Base-by-base conservation (phyloP, 2,797 vertebrate genomes). In the Nothura maculosa region DNA sequence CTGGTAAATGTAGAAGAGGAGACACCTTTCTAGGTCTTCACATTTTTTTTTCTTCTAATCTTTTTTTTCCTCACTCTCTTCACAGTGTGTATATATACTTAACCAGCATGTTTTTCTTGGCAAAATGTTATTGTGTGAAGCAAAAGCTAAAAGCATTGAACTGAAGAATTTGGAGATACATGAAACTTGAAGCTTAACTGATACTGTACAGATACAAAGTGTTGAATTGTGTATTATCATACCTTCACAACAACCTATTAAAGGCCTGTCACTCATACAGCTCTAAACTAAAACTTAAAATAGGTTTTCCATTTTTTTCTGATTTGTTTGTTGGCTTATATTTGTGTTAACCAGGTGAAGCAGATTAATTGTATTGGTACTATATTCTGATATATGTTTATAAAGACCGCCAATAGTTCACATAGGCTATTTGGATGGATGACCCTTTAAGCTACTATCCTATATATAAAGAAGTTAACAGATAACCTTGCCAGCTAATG, bases 11-110 rank as follows among this genome's bases (percentile, higher is more conserved):
- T 58, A 73, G 77, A 12, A 86, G 25, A 45, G 2, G 9, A 85
- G 47, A 64, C 15, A 27, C 3, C 1, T 72, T 92, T 78, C 74
- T 66, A 30, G 38, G 25, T 20, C 80, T 95, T 48, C 28, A 40
- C 6, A 75, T 28, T 62, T 50, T 72, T 72, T 25, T 80, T 78
- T 7, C 5, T 62, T 91, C 18, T 36, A 47, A 58, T 54, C 0
- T 8, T 1, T 70, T 69, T 50, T 81, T 30, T 30, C 63, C 12
- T 27, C 18, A 18, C 40, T 74, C 21, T 76, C 61, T 70, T 80
- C 0, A 2, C 42, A 27, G 7, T 3, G 2, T 1, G 1, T 81
- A 42, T 43, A 8, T n/a, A 19, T 0, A 1, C 0, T 4, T 38
- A 81, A 30, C 10, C 21, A 83, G 12, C 24, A 43, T 32, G 50